Evolutionary conservation across 2,888 invertebrate genomes (phyloP).

Genomic region (Sinodicranocentrus sp.): DNA sequence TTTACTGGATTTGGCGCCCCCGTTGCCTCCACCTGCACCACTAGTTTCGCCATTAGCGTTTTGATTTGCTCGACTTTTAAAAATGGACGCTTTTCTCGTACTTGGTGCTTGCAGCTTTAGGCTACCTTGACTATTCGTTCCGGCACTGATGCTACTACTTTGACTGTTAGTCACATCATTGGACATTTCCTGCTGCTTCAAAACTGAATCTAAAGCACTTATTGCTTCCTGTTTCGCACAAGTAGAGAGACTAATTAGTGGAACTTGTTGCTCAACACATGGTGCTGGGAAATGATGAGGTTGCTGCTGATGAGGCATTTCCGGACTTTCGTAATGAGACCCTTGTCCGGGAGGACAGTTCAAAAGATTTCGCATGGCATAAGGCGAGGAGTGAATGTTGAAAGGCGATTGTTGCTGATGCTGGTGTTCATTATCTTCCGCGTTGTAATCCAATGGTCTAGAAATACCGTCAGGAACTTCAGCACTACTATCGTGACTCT

Average conservation of each 20-base stretch:
- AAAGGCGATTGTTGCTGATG: conserved; percentile 64
- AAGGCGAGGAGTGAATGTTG: conserved; percentile 75
- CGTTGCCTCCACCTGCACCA: conserved; percentile 19
- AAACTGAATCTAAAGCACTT: conserved; percentile 54
- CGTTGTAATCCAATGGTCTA: conserved; percentile 4
- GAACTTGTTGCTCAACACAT: conserved; percentile 51
- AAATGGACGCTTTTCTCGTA: conserved; percentile 90
- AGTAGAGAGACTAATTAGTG: conserved; percentile 44
- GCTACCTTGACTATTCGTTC: neutral
- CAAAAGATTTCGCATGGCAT: conserved; percentile 75
- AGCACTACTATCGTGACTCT: neutral
- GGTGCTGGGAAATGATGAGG: conserved; percentile 28
- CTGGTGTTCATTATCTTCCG: conserved; percentile 22
- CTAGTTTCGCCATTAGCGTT: conserved; percentile 76
- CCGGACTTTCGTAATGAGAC: neutral
- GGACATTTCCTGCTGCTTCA: conserved; percentile 54
- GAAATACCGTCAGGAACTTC: neutral
- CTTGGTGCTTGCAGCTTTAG: conserved; percentile 23
- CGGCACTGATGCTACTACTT: conserved; percentile 8
- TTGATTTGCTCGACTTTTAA: conserved; percentile 88
- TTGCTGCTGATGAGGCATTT: conserved; percentile 16
- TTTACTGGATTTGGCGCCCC: conserved; percentile 84
- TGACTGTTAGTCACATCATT: neutral
- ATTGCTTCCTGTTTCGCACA: conserved; percentile 66
- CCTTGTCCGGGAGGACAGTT: conserved; percentile 44